phyloP scores from a whole-genome alignment of 2,888 invertebrate genomes.

The Chrysolina americana region DNA sequence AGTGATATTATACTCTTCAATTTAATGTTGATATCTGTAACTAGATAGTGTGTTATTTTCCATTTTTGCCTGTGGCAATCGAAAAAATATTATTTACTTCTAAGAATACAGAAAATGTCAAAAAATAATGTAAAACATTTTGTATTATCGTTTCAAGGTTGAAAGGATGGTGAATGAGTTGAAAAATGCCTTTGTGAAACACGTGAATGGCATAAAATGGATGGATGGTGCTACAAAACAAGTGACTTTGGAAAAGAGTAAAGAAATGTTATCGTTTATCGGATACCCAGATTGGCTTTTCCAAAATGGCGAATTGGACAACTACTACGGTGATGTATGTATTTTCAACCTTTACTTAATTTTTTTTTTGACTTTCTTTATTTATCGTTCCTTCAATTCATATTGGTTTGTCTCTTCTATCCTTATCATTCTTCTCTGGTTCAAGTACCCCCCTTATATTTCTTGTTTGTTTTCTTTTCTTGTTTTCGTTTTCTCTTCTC shows the following conservation, averaged over 20 bases:
- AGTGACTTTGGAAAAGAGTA: constrained; percentile 82
- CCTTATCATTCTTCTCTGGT: too few relatives aligned
- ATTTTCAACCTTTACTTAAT: not conserved
- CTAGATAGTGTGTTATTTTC: too few relatives aligned
- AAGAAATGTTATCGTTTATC: constrained; percentile 81
- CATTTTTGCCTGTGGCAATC: too few relatives aligned
- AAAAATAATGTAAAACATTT: not conserved
- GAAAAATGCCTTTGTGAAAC: constrained; percentile 77
- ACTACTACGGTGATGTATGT: constrained; percentile 77
- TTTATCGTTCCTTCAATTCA: too few relatives aligned
- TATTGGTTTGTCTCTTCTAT: too few relatives aligned
- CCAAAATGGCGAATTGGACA: constrained; percentile 76
- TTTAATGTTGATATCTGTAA: too few relatives aligned
- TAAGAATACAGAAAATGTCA: not conserved
- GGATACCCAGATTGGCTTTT: constrained; percentile 86
- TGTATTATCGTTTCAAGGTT: constrained; percentile 69
- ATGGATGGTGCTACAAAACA: constrained; percentile 83
- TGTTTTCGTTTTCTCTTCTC: too few relatives aligned
- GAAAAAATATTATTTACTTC: too few relatives aligned
- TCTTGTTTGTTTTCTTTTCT: too few relatives aligned
- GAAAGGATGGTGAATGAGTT: constrained; percentile 82
- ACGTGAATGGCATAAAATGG: constrained; percentile 79
- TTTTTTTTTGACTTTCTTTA: too few relatives aligned
- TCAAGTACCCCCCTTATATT: too few relatives aligned
- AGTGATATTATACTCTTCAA: too few relatives aligned